These are phyloP conservation scores for Clamator glandarius DNA, from an alignment of 2,797 vertebrate genomes.

Conservation along the genomic window DNA sequence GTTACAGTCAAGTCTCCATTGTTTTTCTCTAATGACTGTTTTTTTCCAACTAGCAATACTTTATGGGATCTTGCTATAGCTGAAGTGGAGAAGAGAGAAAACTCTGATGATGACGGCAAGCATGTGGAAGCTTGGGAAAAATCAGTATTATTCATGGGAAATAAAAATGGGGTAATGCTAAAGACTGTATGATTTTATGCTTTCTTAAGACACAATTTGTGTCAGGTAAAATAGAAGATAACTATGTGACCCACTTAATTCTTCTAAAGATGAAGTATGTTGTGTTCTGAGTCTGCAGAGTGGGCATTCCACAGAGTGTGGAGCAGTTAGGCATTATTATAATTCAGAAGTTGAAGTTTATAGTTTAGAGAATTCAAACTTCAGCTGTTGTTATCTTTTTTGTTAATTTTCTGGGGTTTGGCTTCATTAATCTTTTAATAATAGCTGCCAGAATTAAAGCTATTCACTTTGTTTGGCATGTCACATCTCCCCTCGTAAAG, in stretches of 20 bases:
- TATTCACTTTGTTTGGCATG: background rate
- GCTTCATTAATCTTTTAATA: background rate
- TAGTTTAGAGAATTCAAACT: background rate
- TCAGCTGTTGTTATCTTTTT: background rate
- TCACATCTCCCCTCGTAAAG: background rate
- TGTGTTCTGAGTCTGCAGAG: background rate
- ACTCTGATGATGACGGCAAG: conserved; percentile 50
- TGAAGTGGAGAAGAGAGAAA: conserved; percentile 81
- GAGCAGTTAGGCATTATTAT: background rate
- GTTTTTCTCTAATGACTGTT: background rate
- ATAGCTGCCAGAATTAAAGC: background rate
- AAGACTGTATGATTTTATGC: background rate
- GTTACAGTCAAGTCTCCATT: background rate
- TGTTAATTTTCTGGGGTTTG: background rate
- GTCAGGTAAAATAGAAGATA: background rate
- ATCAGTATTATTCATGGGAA: conserved; percentile 90
- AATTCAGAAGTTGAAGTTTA: background rate
- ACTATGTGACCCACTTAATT: background rate
- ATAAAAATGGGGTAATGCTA: conserved; percentile 87
- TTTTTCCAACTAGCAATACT: conserved; percentile 80
- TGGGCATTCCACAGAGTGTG: background rate
- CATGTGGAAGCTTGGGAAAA: conserved; percentile 79
- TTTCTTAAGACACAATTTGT: background rate
- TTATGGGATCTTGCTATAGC: conserved; percentile 93
- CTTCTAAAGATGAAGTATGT: background rate